A percentile compares a stretch with the other conserved stretches of the same genome.
These are phyloP conservation scores for Dromaius novaehollandiae DNA, from an alignment of 2,113 vertebrate species.

Conservation along the genomic window DNA sequence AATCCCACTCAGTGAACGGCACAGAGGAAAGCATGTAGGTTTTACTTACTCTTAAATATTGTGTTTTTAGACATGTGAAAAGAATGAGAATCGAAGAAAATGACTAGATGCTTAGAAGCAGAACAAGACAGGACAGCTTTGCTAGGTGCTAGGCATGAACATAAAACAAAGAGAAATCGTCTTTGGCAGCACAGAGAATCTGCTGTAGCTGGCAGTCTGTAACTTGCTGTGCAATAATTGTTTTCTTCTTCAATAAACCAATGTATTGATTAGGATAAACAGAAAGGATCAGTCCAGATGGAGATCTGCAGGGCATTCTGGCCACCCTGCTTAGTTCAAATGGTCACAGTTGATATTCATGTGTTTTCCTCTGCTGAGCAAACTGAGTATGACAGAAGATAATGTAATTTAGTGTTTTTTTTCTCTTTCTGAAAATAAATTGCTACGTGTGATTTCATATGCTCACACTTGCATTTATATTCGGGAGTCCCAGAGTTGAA, in stretches of 20 bases:
- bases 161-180: not conserved
- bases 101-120: not conserved
- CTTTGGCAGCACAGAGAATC: not conserved
- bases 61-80: not conserved
- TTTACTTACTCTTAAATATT: not conserved
- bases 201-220: slow-evolving; percentile 35
- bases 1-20: not conserved
- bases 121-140: not conserved
- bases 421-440: slow-evolving; percentile 32
- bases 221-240: not conserved
- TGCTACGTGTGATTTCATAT: not conserved
- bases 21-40: not conserved
- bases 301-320: slow-evolving; percentile 45
- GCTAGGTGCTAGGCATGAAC: not conserved
- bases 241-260: slow-evolving; percentile 42
- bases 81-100: not conserved
- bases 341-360: slow-evolving; percentile 10
- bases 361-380: slow-evolving; percentile 45
- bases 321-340: slow-evolving; percentile 30
- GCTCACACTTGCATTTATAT: not conserved
- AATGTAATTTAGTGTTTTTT: not conserved
- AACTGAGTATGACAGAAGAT: slow-evolving; percentile 44
- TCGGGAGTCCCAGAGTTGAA: not conserved
- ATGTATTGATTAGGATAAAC: slow-evolving; percentile 54
- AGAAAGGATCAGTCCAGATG: slow-evolving; percentile 46